Conservation (phyloP, 2,888 invertebrate species). For the Scaeva pyrastri region DNA sequence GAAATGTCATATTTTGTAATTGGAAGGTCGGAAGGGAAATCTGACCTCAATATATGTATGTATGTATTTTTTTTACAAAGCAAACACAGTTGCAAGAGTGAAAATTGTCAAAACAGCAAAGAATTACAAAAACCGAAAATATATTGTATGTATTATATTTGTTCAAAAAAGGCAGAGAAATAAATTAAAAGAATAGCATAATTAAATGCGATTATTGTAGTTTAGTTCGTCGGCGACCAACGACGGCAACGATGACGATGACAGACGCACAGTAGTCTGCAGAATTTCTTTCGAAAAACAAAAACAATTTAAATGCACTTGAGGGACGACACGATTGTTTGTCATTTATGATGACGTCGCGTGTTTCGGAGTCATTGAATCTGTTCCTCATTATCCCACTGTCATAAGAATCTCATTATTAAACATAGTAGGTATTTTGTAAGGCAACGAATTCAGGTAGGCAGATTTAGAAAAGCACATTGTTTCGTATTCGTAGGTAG, state of each 20-base stretch:
- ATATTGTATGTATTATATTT: background rate
- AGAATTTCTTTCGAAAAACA: slow-evolving; percentile 7
- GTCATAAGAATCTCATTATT: slow-evolving; percentile 37
- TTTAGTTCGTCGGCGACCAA: background rate
- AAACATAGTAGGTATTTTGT: slow-evolving; percentile 1
- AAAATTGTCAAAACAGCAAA: slow-evolving; percentile 52
- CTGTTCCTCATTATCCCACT: slow-evolving; percentile 38
- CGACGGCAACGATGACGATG: background rate
- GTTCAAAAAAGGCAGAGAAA: background rate
- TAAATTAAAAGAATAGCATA: slow-evolving; percentile 19
- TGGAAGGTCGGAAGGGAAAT: slow-evolving; percentile 40
- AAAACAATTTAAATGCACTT: slow-evolving; percentile 46
- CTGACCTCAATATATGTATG: slow-evolving; percentile 55
- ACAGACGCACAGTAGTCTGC: background rate
- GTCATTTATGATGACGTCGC: slow-evolving; percentile 42
- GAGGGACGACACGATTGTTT: slow-evolving; percentile 14
- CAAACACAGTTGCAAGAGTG: slow-evolving; percentile 35
- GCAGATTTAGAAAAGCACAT: background rate
- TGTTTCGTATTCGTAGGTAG: background rate
- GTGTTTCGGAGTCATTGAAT: slow-evolving; percentile 15
- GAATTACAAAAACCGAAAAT: slow-evolving; percentile 7
- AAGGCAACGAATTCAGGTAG: slow-evolving; percentile 12
- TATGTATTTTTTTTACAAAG: slow-evolving; percentile 3
- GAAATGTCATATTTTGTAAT: slow-evolving; percentile 52
- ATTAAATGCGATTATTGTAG: background rate